Evolutionary conservation across 2,113 vertebrate species (phyloP), one percentile per base, ranked within the genome.

Genomic region (Trichomycterus rosablanca): DNA sequence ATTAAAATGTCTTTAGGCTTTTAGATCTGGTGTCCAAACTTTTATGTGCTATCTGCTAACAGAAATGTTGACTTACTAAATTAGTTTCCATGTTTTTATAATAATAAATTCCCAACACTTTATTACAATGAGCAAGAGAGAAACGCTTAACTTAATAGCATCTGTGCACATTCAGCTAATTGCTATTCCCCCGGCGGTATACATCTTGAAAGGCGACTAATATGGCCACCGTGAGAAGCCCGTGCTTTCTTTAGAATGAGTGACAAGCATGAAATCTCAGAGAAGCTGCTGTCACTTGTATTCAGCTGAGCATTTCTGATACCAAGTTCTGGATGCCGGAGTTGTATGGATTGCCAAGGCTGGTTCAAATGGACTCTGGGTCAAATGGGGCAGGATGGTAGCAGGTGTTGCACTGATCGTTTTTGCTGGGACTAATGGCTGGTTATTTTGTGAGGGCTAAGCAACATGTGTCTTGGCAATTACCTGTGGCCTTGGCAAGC

Each of bases 251-350:
- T 11, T 63, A 64, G 15, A 0, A n/a, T 64, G 64, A 73, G 55
- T 68, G 72, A 66, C 68, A 70, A 24, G 49, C 49, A 55, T 69
- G 57, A 74, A 73, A 74, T 74, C 67, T 66, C 20, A 9, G 46
- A 55, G 20, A 69, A 60, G 43, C 48, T 63, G 24, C 39, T 60
- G 57, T 60, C 57, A 67, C 56, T 68, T 42, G 30, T 24, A 66
- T 75, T 75, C 72, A 74, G 28, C 57, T 11, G 22, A 51, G 61
- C 50, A 23, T 58, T 67, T 62, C 28, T 37, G 46, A 70, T 52
- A 39, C 46, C 51, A 20, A 19, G 30, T 14, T 4, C 3, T 22
- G n/a, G 32, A 58, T 15, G 14, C 37, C 12, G 6, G 18, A 24
- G 24, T 40, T 24, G 46, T 23, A 28, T 44, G 51, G 44, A 10